Base-by-base conservation (phyloP, 2,113 vertebrate species). In the Pluvianellus socialis region DNA sequence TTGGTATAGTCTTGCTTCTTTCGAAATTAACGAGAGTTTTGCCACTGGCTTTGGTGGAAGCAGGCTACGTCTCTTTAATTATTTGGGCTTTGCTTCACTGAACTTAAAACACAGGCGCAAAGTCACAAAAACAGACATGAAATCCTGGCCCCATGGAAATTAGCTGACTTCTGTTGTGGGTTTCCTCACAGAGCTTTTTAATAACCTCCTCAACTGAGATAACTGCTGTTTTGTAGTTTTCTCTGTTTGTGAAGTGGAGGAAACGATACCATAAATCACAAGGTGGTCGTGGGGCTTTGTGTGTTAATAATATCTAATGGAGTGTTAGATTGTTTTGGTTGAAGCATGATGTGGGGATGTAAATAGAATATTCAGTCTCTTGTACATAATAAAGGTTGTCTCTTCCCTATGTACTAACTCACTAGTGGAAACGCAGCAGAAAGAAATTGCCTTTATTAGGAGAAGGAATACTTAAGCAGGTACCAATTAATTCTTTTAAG, bases 21-120 rank as follows among this genome's bases (percentile, higher is more conserved):
- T 86, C 94, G 52, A 92, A 94, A 94, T 88, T 94, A 95, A 95
- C 90, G 68, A 92, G 81, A 70, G 24, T 75, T 95, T 96, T 94
- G 91, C 70, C 83, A 81, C 76, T 1, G 73, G 80, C 86, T 94
- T 79, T 0, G 4, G 42, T 96, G 83, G 61, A 81, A 91, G 58
- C 27, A 68, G 70, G 33, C 52, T 87, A 47, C 2, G 1, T 71
- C 65, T 93, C 72, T 88, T 53, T 92, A 92, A 94, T 97, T 95
- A 94, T 61, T 66, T 94, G 80, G 91, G 76, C 77, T 91, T 92
- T 5, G 22, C 74, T 92, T 91, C 83, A 53, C 53, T 94, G 76
- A 77, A 92, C 49, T 61, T 94, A 84, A 94, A 94, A 80, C 13
- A 40, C 40, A 84, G 83, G 35, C 40, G 0, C 0, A 1, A 63